phyloP scores from a whole-genome alignment of 1,140 invertebrate species.

The Anastrepha ludens region DNA sequence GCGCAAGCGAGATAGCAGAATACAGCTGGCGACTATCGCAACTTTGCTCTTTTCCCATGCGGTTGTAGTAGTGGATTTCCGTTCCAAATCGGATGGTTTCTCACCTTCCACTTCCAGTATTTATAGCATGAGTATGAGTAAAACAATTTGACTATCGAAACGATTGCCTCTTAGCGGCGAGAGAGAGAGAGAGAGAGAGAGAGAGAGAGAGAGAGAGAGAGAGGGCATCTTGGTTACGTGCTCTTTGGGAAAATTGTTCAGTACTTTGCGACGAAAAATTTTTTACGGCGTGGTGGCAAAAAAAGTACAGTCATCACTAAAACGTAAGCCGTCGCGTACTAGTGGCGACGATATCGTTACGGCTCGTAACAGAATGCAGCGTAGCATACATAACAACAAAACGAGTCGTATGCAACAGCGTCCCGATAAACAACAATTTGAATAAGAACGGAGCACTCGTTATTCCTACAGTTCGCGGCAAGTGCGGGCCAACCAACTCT shows the following conservation, averaged over 20 bases:
- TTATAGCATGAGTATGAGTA: neutral
- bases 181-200: neutral
- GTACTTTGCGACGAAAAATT: constrained; percentile 43
- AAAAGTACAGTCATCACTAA: constrained; percentile 58
- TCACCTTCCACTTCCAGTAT: constrained; percentile 45
- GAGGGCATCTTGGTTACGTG: neutral
- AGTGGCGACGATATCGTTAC: neutral
- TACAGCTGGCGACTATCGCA: constrained; percentile 24
- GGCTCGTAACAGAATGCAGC: neutral
- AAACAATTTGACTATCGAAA: neutral
- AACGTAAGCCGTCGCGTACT: constrained; percentile 41
- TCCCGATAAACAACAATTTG: constrained; percentile 37
- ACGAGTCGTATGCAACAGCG: constrained; percentile 13
- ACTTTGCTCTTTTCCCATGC: constrained; percentile 20
- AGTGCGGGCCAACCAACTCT: constrained; percentile 21
- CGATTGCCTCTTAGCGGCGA: neutral
- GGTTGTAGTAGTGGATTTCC: constrained; percentile 32
- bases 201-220: neutral
- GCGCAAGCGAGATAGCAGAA: neutral
- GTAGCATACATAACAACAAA: neutral
- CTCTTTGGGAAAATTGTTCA: constrained; percentile 36
- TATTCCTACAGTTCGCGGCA: neutral
- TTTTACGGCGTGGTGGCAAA: constrained; percentile 50
- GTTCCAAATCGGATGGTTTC: neutral
- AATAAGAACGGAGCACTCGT: constrained; percentile 11